Percentiles rank a stretch among this genome's conserved stretches.
These are phyloP conservation scores for Andrena fulva DNA, from an alignment of 2,888 invertebrate species.

Conservation along the genomic window DNA sequence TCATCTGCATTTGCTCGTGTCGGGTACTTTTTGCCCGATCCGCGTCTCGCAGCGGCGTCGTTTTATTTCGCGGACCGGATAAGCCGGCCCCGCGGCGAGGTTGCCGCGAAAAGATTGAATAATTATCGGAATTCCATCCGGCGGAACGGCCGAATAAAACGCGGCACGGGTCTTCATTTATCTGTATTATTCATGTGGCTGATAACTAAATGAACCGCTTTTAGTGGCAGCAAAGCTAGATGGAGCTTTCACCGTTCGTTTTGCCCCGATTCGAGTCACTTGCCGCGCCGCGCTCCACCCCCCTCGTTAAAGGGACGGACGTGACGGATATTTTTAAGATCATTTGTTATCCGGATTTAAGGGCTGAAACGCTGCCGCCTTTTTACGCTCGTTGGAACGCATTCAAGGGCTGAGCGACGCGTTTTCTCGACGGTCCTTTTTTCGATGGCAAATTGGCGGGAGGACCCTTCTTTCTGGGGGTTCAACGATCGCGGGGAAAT, in stretches of 20 bases:
- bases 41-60: neutral
- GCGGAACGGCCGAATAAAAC: slow-evolving; percentile 25
- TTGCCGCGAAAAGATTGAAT: slow-evolving; percentile 19
- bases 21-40: neutral
- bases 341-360: slow-evolving; percentile 49
- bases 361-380: slow-evolving; percentile 21
- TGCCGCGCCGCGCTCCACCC: neutral
- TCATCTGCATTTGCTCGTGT: neutral
- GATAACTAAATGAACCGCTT: slow-evolving; percentile 41
- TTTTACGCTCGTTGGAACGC: slow-evolving; percentile 27
- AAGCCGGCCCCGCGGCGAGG: neutral
- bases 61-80: neutral
- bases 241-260: slow-evolving; percentile 14
- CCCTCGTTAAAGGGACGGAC: neutral
- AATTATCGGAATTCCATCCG: slow-evolving; percentile 49
- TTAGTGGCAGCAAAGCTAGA: slow-evolving; percentile 13
- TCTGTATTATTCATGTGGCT: slow-evolving; percentile 16
- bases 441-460: neutral
- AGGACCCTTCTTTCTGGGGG: neutral
- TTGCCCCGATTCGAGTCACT: neutral
- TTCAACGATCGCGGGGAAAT: too few species aligned
- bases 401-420: slow-evolving; percentile 4
- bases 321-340: slow-evolving; percentile 50
- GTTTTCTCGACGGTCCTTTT: neutral
- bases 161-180: slow-evolving; percentile 22